Conservation (phyloP, 2,113 vertebrate genomes). For the Corvus moneduloides region DNA sequence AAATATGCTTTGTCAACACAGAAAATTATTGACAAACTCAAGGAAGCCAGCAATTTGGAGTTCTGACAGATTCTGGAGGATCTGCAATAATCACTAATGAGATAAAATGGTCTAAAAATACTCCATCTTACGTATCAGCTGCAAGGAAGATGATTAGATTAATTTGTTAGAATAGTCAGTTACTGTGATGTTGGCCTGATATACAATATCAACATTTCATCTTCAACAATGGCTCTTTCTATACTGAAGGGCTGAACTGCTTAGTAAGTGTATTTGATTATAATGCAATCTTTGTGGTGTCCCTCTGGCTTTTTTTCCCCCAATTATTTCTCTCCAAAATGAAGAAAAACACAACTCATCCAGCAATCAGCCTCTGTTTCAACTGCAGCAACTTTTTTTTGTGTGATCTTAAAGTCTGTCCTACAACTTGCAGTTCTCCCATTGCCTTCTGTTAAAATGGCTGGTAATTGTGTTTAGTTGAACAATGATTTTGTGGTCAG, state of each 20-base stretch:
- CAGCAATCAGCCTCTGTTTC: not conserved
- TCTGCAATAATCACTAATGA: not conserved
- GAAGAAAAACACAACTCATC: not conserved
- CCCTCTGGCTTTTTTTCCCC: not conserved
- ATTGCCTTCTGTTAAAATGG: not conserved
- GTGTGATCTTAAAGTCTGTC: not conserved
- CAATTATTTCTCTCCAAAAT: not conserved
- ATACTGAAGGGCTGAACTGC: not conserved
- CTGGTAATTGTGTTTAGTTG: not conserved
- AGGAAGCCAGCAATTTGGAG: not conserved
- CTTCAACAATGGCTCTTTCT: not conserved
- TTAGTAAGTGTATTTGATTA: not conserved
- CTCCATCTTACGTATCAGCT: not conserved
- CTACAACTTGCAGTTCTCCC: not conserved
- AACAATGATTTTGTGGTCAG: not conserved
- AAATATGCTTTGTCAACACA: not conserved
- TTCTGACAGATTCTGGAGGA: not conserved
- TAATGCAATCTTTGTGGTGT: not conserved
- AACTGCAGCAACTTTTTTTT: not conserved
- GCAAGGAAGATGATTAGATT: not conserved
- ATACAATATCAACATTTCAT: not conserved
- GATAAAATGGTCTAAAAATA: slow-evolving; percentile 16
- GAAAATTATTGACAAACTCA: not conserved
- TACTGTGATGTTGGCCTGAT: not conserved
- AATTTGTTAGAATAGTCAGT: not conserved